Base-by-base conservation (phyloP, 2,888 invertebrate genomes). In the Brachypalpus laphriformis region DNA sequence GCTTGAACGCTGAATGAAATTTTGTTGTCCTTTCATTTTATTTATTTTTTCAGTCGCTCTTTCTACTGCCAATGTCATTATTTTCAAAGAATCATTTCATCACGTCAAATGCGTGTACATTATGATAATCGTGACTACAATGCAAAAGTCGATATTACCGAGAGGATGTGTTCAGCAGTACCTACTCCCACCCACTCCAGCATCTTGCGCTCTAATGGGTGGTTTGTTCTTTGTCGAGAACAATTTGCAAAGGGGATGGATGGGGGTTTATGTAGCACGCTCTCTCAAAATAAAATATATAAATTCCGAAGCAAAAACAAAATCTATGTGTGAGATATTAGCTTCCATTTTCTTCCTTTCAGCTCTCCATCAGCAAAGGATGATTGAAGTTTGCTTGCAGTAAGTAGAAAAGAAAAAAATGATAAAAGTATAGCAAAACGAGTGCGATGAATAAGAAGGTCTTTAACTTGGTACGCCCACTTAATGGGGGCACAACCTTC, bases 91-190 rank as follows among this genome's bases (percentile, higher is more conserved):
- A 80, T 59, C 74, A 70, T 83, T 83, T 83, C 70, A 83, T 83
- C 74, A 75, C 57, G 42, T 65, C 59, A 74, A 83, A 83, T 83
- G 74, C 83, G 78, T 77, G 82, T 72, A 68, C 66, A 77, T 77
- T 72, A 72, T 61, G 72, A 82, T 56, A 66, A 72, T 82, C 80
- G 80, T 80, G 80, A 80, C 80, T 80, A 72, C 59, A 65, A 71
- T 76, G 63, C 57, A 63, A 68, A 71, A 49, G 72, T 40, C 45
- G 22, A 70, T 63, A 40, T 56, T 70, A 16, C 49, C 59, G 22
- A 14, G 45, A 37, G 28, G 66, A 68, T 49, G 75, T 74, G 31
- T 54, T 70, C 56, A 42, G 42, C 31, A 22, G 18, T 20, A 59
- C 28, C 37, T 40, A 28, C 7, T 40, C 28, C 20, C 51, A 25